Evolutionary conservation across 2,113 vertebrate genomes (phyloP).

Genomic region (Rhabdomys dilectus): DNA sequence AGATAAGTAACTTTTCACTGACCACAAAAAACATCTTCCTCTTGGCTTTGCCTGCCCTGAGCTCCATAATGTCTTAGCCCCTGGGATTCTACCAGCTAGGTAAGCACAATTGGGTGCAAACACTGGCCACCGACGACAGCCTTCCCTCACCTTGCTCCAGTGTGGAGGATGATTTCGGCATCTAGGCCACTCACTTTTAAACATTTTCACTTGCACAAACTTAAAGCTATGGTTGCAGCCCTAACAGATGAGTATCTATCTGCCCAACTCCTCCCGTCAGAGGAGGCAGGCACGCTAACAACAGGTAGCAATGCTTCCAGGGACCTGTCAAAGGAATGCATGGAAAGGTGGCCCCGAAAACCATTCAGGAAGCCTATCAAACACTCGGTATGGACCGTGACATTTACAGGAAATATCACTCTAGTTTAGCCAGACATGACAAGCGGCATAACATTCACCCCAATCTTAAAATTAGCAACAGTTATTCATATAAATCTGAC

Average conservation of each 20-base stretch:
- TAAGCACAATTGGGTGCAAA: neutral
- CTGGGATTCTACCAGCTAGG: neutral
- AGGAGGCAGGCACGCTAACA: slow-evolving; percentile 49
- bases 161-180: slow-evolving; percentile 39
- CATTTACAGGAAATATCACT: slow-evolving; percentile 77
- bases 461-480: slow-evolving; percentile 78
- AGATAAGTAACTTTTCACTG: slow-evolving; percentile 26
- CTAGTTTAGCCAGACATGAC: slow-evolving; percentile 70
- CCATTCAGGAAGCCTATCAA: slow-evolving; percentile 78
- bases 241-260: slow-evolving; percentile 29
- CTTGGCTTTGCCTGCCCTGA: slow-evolving; percentile 66
- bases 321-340: slow-evolving; percentile 81
- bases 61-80: neutral
- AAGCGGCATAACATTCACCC: slow-evolving; percentile 64
- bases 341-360: slow-evolving; percentile 72
- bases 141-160: slow-evolving; percentile 4
- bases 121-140: neutral
- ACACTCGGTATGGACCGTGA: slow-evolving; percentile 71
- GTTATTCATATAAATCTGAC: slow-evolving; percentile 81
- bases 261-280: slow-evolving; percentile 33
- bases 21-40: slow-evolving; percentile 44
- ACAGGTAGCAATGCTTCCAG: slow-evolving; percentile 37
- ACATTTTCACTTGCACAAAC: slow-evolving; percentile 72
- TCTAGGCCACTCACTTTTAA: slow-evolving; percentile 55
- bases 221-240: slow-evolving; percentile 72